Evolutionary conservation across 2,113 vertebrate genomes (phyloP).

Genomic region (Pontoporia blainvillei): DNA sequence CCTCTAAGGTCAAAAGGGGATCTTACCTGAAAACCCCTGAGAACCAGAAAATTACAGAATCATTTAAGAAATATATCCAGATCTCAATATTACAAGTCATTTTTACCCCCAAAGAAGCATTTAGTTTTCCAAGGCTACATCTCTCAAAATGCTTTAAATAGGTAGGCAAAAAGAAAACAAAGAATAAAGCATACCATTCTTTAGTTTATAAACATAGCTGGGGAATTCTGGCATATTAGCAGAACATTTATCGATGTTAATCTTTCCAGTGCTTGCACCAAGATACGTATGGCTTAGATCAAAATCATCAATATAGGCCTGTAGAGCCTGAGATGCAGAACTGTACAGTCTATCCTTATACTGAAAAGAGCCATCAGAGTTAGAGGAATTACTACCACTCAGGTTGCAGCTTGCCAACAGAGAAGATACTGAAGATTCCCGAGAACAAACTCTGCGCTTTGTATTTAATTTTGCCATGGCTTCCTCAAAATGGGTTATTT

Average conservation of each 20-base stretch:
- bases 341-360: slow-evolving; percentile 86
- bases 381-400: slow-evolving; percentile 52
- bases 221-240: background rate
- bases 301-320: slow-evolving; percentile 92
- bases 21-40: background rate
- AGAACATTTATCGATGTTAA: slow-evolving; percentile 56
- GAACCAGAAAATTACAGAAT: background rate
- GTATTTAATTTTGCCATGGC: slow-evolving; percentile 66
- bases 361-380: slow-evolving; percentile 66
- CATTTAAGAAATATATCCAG: slow-evolving; percentile 27
- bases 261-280: slow-evolving; percentile 61
- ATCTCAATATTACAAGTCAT: background rate
- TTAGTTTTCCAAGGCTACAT: slow-evolving; percentile 27
- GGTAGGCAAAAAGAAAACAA: background rate
- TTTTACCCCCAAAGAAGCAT: slow-evolving; percentile 9
- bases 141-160: slow-evolving; percentile 43
- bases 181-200: slow-evolving; percentile 58
- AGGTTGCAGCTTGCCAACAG: slow-evolving; percentile 83
- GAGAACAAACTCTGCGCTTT: slow-evolving; percentile 72
- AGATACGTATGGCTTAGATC: slow-evolving; percentile 73
- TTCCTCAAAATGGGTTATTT: slow-evolving; percentile 48
- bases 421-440: slow-evolving; percentile 86
- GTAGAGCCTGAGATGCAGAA: slow-evolving; percentile 89
- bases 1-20: background rate
- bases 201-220: background rate